Evolutionary conservation across 2,113 vertebrate species (phyloP), one percentile per base, ranked within the genome.

Genomic region (Thinocorus orbignyianus): DNA sequence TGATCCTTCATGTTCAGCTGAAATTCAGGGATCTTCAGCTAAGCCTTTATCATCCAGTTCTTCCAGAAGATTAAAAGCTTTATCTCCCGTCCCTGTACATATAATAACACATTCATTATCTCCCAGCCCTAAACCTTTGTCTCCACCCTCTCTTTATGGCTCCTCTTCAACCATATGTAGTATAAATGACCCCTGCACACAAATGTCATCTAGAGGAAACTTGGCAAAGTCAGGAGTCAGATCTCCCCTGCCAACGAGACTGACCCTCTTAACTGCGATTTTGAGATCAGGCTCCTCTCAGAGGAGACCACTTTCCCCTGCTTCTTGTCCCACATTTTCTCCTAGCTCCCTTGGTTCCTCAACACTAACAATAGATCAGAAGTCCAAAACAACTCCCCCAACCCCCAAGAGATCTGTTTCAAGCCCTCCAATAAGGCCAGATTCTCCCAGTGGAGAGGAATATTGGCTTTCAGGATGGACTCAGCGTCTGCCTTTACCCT

Each of bases 261-360:
- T 99, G 52, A 99, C 99, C 71, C 97, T 99, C 37, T 98, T 99
- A 89, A 99, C 99, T 17, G 99, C 99, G 74, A 98, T 99, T 92
- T 98, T 99, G 58, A 99, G 98, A 91, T 99, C 99, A 86, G 98
- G 98, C 22, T 97, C 96, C 81, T 94, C 97, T 95, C 97, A 97
- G 30, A 71, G 54, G 33, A 97, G 98, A 81, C 92, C 97, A 0
- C 71, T 96, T 62, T 98, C 98, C 51, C 97, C 98, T 52, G 95
- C 95, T 16, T 98, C 98, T 55, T 98, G 97, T 71, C 99, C 99
- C 82, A 98, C 97, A 0, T 98, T 99, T 95, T 98, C 98, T 73
- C 98, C 98, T 46, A 97, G 97, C 48, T 98, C 98, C 51, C 95
- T 98, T 62, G 92, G 97, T 58, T 97, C 97, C 23, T 98, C 98